A percentile compares a stretch with the other conserved stretches of the same genome.
These are phyloP conservation scores for Plestiodon gilberti DNA, from an alignment of 2,113 vertebrate species.

Conservation along the genomic window DNA sequence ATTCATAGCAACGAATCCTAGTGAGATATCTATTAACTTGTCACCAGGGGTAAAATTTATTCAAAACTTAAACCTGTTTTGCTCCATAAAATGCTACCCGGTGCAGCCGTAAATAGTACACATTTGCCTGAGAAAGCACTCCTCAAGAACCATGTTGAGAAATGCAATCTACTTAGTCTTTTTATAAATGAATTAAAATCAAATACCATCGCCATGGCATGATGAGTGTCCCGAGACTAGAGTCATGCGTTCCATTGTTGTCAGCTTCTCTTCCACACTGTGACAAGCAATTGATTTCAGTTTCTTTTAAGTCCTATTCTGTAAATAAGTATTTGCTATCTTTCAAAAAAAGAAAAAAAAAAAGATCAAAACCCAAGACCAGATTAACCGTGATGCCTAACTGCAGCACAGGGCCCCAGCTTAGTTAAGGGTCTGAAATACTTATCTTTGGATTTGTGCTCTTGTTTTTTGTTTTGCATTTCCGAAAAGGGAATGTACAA, in stretches of 20 bases:
- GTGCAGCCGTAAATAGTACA: conserved; percentile 63
- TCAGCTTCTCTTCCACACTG: conserved; percentile 54
- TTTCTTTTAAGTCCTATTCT: conserved; percentile 10
- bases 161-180: conserved; percentile 43
- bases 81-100: conserved; percentile 54
- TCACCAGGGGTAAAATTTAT: conserved; percentile 72
- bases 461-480: not conserved
- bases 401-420: not conserved
- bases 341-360: conserved; percentile 33
- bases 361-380: conserved; percentile 33
- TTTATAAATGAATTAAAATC: conserved; percentile 56
- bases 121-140: conserved; percentile 47
- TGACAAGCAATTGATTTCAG: conserved; percentile 46
- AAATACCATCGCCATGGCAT: conserved; percentile 54
- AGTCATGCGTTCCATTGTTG: conserved; percentile 64
- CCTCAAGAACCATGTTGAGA: conserved; percentile 55
- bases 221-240: conserved; percentile 53
- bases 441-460: not conserved
- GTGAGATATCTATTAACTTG: conserved; percentile 72
- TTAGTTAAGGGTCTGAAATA: not conserved
- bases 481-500: conserved; percentile 17
- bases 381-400: not conserved
- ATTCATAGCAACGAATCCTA: conserved; percentile 65
- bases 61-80: conserved; percentile 68
- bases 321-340: conserved; percentile 16